phyloP scores from a whole-genome alignment of 2,113 vertebrate species.

The Tachuris rubrigastra region DNA sequence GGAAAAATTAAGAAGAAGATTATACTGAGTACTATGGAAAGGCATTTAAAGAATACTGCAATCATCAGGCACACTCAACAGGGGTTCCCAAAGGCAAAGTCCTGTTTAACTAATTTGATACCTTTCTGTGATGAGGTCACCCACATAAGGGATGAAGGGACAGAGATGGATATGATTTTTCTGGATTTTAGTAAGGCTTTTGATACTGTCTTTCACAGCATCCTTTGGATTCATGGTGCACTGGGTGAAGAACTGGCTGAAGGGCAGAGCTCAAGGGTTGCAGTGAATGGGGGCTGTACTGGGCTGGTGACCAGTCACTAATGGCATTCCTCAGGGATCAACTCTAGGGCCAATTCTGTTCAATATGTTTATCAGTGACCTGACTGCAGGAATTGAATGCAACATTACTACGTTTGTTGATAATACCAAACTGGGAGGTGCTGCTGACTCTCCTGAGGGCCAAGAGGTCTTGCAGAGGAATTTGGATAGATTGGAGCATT shows the following conservation, averaged over 20 bases:
- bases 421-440: neutral
- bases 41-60: neutral
- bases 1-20: neutral
- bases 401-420: neutral
- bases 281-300: neutral
- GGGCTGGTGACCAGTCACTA: neutral
- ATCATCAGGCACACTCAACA: neutral
- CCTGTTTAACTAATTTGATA: neutral
- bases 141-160: neutral
- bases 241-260: neutral
- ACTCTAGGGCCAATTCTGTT: neutral
- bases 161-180: neutral
- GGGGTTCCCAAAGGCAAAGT: neutral
- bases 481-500: neutral
- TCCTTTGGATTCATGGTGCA: neutral
- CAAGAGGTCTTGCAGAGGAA: neutral
- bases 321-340: neutral
- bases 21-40: neutral
- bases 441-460: neutral
- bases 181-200: neutral
- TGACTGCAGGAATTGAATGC: neutral
- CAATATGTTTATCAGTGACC: accelerated
- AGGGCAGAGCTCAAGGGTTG: neutral
- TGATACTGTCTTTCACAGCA: neutral
- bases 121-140: neutral